A percentile compares a stretch with the other conserved stretches of the same genome.
These are phyloP conservation scores for Lycophotia porphyrea DNA, from an alignment of 2,888 invertebrate genomes.

Conservation along the genomic window DNA sequence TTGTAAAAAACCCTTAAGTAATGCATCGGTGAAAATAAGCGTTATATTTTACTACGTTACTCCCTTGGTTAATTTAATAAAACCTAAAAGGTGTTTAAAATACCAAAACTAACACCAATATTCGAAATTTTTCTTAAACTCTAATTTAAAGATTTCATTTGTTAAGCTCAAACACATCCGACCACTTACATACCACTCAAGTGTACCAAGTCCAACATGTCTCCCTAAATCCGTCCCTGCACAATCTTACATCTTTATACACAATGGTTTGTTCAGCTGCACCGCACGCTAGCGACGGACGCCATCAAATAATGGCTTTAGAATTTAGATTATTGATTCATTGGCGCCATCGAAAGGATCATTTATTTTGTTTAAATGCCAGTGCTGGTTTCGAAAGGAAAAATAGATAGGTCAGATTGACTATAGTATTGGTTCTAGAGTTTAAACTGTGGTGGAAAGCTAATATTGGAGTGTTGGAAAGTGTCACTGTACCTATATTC, in stretches of 20 bases:
- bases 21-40: no score
- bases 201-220: neutral
- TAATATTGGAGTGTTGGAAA: neutral
- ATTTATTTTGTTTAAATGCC: constrained; percentile 53
- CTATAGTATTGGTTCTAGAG: neutral
- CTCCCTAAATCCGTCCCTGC: constrained; percentile 48
- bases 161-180: no score
- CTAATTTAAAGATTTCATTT: neutral
- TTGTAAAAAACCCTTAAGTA: no score
- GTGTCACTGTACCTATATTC: no score
- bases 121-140: neutral
- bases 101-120: neutral
- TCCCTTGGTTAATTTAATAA: neutral
- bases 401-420: neutral
- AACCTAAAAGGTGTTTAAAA: no score
- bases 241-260: constrained; percentile 59
- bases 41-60: no score
- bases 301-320: constrained; percentile 60
- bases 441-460: neutral
- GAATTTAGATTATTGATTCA: constrained; percentile 61
- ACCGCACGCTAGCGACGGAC: constrained; percentile 37
- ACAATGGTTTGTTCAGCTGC: constrained; percentile 64
- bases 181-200: neutral
- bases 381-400: constrained; percentile 36
- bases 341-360: constrained; percentile 44